Evolutionary conservation across 1,140 invertebrate genomes (phyloP), one percentile per base, ranked within the genome.

Genomic region (Chrysoperla carnea): DNA sequence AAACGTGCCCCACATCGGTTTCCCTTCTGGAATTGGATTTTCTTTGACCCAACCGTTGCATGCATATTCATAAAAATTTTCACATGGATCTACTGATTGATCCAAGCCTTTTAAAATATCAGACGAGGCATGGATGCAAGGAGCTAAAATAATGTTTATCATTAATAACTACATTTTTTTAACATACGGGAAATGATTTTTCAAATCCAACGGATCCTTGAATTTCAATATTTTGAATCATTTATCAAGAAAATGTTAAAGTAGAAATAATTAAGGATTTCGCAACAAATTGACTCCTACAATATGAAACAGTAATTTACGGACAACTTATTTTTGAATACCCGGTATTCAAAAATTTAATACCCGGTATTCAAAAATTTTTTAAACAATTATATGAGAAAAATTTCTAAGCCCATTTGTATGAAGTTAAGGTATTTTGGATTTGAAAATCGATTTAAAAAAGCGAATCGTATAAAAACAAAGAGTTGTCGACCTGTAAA

Each of bases 1-100:
- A 60, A 95, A 95, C n/a, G 88, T 92, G 13, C 86, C 86, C 91
- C 91, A 95, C 40, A 77, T 81, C n/a, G 82, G 82, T 57, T 88
- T 84, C n/a, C 78, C 84, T 59, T 84, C 82, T 0, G 92, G 92
- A 46, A 94, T 85, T 0, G 89, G 87, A 64, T 95, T 93, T 38
- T 79, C 77, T 52, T 78, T 77, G 17, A 92, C 78, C 91, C 91
- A 96, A 1, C 84, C 83, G 11, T 90, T 90, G 56, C 93, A 97
- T 0, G 92, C 75, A 61, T 85, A 97, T 42, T 84, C 70, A 61
- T 95, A 98, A 64, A 97, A 98, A 62, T 98, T 89, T 7, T 89
- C 71, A 59, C 94, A 98, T 0, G 93, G 92, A 59, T 94, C 71
- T 3, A 80, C 70, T 1, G 62, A 67, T 0, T 62, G 58, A 57